Base-by-base conservation (phyloP, 2,797 vertebrate genomes). In the Cyclura pinguis region DNA sequence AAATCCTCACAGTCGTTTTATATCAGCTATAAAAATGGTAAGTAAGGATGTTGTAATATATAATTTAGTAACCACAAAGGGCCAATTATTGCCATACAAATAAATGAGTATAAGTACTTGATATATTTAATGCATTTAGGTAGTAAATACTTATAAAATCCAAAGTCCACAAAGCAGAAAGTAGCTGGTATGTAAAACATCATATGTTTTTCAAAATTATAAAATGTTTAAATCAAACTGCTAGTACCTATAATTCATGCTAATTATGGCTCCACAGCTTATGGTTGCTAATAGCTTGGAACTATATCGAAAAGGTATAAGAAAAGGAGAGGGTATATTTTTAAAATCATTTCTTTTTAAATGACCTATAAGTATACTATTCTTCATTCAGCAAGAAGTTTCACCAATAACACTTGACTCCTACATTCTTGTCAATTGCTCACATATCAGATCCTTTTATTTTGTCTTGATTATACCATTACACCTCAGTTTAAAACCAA, bases 191-290 rank as follows among this genome's bases (percentile, higher is more conserved):
- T 90, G 90, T 93, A 85, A 95, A 90, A 82, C 84, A 92, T 92
- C 69, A 35, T 29, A 9, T 14, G 92, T 92, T 95, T 92, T 95
- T 84, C 93, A 93, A 89, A 95, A 95, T 95, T 92, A 91, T 82
- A 92, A 93, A 55, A 94, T 85, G 96, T 97, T 94, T 95, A 94
- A 82, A 95, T 94, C 93, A 93, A 95, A 96, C 91, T 94, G 76
- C 89, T 35, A 94, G 90, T 81, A 90, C 74, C 86, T 74, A 87
- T 95, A 92, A 95, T 95, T 96, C 95, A 96, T 94, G 95, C 96
- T 96, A 96, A 96, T 96, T 96, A 93, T 62, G 92, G 94, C 83
- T 95, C 88, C 91, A 88, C 90, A 92, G 72, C 89, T 95, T 93
- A 72, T 76, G 95, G 86, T 93, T 96, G 93, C 87, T 95, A 94